Conservation (phyloP, 1,140 invertebrate species). For the Lordiphosa mommai region DNA sequence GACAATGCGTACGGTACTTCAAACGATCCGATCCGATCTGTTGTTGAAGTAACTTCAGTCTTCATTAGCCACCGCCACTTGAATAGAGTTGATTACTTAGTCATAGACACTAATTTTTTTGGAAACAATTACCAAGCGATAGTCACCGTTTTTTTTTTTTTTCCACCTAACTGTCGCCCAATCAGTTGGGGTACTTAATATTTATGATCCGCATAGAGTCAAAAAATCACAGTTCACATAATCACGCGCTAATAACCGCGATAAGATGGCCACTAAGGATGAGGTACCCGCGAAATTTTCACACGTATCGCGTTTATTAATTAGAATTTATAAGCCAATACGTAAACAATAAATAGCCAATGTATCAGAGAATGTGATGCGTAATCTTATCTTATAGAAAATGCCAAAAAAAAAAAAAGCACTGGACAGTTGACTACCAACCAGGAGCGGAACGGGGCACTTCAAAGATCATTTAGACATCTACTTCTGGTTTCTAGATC, state of each 20-base stretch:
- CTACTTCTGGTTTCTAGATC: no score
- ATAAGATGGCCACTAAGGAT: slow-evolving; percentile 30
- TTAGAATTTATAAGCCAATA: slow-evolving; percentile 65
- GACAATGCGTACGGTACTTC: background rate
- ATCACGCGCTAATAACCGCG: slow-evolving; percentile 67
- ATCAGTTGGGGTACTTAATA: slow-evolving; percentile 27
- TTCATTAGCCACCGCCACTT: slow-evolving; percentile 34
- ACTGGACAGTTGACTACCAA: background rate
- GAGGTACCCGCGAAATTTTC: slow-evolving; percentile 10
- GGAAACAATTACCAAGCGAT: background rate
- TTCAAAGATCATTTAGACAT: no score
- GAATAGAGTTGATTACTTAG: slow-evolving; percentile 8
- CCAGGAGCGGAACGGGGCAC: slow-evolving; percentile 18
- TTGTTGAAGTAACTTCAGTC: slow-evolving; percentile 3
- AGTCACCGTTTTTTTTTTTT: slow-evolving; percentile 4
- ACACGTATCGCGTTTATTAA: slow-evolving; percentile 51
- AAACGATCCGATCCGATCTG: no score
- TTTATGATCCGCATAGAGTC: slow-evolving; percentile 47
- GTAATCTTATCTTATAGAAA: slow-evolving; percentile 48
- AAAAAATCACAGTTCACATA: slow-evolving; percentile 56
- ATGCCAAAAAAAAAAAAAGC: background rate
- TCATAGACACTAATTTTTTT: slow-evolving; percentile 24
- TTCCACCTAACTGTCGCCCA: slow-evolving; percentile 16
- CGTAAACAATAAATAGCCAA: slow-evolving; percentile 67
- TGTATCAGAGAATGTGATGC: slow-evolving; percentile 33